Conservation (phyloP, 2,888 invertebrate species). For the Vesta saturnalis region DNA sequence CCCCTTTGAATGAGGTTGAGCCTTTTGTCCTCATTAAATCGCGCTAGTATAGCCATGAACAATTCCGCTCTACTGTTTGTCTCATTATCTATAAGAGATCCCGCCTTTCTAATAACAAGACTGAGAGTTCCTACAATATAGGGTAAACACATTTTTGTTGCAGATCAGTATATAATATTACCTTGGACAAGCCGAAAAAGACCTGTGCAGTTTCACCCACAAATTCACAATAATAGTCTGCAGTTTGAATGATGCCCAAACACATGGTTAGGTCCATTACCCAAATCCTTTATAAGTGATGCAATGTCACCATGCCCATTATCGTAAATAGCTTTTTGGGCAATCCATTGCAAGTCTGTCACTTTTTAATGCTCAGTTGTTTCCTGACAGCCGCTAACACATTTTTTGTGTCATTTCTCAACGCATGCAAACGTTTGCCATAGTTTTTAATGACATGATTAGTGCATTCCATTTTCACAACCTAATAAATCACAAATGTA, state of each 20-base stretch:
- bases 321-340: conserved; percentile 4
- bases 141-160: not conserved
- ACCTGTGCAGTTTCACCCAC: not conserved
- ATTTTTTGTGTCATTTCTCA: conserved; percentile 11
- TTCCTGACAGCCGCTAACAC: not conserved
- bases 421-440: not conserved
- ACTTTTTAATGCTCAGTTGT: not conserved
- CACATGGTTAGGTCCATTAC: conserved; percentile 16
- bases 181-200: not conserved
- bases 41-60: conserved; percentile 18
- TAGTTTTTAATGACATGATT: conserved; percentile 18
- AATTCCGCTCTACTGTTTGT: conserved; percentile 24
- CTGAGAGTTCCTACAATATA: not conserved
- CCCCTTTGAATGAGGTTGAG: conserved; percentile 20
- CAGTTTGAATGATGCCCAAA: conserved; percentile 1
- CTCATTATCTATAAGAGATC: conserved; percentile 18
- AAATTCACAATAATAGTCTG: not conserved
- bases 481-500: not conserved
- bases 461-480: conserved; percentile 14
- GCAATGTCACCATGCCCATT: conserved; percentile 1
- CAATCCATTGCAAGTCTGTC: not conserved
- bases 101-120: conserved; percentile 9
- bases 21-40: conserved; percentile 18
- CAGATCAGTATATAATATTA: not conserved
- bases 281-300: conserved; percentile 11